A percentile compares a stretch with the other conserved stretches of the same genome.
phyloP scores from a whole-genome alignment of 2,797 vertebrate species.

The Loriculus beryllinus region DNA sequence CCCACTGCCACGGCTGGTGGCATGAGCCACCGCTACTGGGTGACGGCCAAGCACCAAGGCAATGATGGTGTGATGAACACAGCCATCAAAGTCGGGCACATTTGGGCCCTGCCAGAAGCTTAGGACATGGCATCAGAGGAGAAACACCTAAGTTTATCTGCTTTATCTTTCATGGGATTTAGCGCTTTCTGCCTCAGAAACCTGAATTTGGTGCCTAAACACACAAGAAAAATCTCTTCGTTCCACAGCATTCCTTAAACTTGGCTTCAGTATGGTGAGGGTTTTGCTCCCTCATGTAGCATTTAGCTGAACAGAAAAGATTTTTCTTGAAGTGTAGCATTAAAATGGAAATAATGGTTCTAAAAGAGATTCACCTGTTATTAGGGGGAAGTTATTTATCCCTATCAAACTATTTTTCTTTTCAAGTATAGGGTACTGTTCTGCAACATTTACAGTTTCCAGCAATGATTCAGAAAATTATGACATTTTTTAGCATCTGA shows the following conservation, averaged over 20 bases:
- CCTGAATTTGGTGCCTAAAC: not conserved
- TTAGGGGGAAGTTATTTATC: not conserved
- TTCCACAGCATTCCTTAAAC: not conserved
- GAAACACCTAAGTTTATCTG: not conserved
- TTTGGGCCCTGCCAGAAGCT: not conserved
- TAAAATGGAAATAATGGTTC: not conserved
- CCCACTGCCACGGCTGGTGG: not conserved
- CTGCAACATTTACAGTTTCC: not conserved
- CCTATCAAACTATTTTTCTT: not conserved
- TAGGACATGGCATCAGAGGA: not conserved
- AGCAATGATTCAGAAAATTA: not conserved
- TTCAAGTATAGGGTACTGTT: not conserved
- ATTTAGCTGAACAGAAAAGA: not conserved
- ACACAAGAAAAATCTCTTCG: not conserved
- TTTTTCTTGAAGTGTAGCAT: not conserved
- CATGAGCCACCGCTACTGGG: not conserved
- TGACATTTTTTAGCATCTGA: not conserved
- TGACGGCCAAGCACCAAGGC: not conserved
- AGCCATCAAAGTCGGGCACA: not conserved
- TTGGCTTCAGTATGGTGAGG: not conserved
- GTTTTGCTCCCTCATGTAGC: not conserved
- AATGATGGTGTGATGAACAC: accelerated
- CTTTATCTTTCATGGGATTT: not conserved
- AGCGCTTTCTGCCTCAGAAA: not conserved
- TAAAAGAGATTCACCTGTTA: not conserved